These are phyloP conservation scores for Cybosia mesomella DNA, from an alignment of 2,888 invertebrate species.

Conservation along the genomic window DNA sequence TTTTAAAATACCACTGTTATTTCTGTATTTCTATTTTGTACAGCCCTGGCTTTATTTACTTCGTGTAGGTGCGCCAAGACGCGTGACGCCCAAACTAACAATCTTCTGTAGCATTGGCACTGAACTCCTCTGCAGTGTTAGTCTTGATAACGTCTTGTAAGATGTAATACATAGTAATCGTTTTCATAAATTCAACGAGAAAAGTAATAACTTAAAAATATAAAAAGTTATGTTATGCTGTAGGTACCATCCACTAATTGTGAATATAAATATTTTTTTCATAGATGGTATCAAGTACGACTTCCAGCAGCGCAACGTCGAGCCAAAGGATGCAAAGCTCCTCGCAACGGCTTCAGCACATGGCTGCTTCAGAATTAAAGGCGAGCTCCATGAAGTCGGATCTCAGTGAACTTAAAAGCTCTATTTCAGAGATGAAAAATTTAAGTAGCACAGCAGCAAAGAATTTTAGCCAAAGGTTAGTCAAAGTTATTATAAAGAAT, in stretches of 20 bases:
- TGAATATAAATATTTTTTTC: conserved; percentile 42
- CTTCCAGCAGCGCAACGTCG: conserved; percentile 87
- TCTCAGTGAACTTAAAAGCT: conserved; percentile 92
- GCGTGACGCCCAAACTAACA: conserved; percentile 78
- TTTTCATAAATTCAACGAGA: conserved; percentile 13
- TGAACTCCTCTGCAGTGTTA: conserved; percentile 79
- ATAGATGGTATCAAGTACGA: conserved; percentile 87
- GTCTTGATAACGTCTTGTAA: conserved; percentile 80
- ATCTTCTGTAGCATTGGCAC: conserved; percentile 82
- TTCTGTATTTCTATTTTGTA: conserved; percentile 77
- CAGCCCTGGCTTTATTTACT: conserved; percentile 80
- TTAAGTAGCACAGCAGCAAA: conserved; percentile 82
- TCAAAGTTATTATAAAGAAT: conserved; percentile 22
- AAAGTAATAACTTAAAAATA: conserved; percentile 3
- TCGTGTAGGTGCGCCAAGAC: conserved; percentile 82
- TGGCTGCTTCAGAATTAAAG: conserved; percentile 91
- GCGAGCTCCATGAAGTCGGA: conserved; percentile 94
- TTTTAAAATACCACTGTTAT: conserved; percentile 69
- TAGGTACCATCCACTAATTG: conserved; percentile 13
- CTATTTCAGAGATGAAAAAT: conserved; percentile 95
- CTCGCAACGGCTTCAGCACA: conserved; percentile 84
- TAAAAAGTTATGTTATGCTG: not conserved
- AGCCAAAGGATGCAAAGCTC: conserved; percentile 88
- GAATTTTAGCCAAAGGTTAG: conserved; percentile 81
- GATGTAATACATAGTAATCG: conserved; percentile 58